Percentiles rank a stretch among this genome's conserved stretches.
These are phyloP conservation scores for Sebastes cheni DNA, from an alignment of 2,797 vertebrate genomes.

Conservation along the genomic window DNA sequence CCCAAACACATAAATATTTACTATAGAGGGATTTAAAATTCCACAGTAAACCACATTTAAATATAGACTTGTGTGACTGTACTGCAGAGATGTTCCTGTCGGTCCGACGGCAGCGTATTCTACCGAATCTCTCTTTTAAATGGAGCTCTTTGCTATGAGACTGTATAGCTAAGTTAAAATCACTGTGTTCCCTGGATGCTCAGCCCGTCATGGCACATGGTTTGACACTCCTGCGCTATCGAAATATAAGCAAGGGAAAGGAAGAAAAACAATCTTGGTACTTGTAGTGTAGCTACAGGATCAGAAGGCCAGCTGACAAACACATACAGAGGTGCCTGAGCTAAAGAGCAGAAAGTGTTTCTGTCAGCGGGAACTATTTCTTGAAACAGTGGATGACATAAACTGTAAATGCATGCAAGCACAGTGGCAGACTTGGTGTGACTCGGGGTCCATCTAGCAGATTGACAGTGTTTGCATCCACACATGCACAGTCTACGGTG, in stretches of 20 bases:
- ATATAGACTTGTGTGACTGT: background rate
- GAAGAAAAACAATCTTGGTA: background rate
- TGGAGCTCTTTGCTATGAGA: background rate
- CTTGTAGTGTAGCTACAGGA: background rate
- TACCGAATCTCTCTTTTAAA: background rate
- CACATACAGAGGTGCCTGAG: background rate
- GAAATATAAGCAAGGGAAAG: slow-evolving; percentile 1
- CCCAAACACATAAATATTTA: background rate
- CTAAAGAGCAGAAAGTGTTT: slow-evolving; percentile 4
- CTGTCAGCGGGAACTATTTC: slow-evolving; percentile 2
- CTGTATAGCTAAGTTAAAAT: background rate
- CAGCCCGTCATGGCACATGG: slow-evolving; percentile 4
- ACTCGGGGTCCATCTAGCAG: background rate
- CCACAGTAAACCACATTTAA: background rate
- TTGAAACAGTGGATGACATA: slow-evolving; percentile 2
- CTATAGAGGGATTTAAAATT: background rate
- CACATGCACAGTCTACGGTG: slow-evolving; percentile 16
- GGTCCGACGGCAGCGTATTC: background rate
- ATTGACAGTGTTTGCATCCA: slow-evolving; percentile 27
- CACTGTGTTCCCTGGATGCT: background rate
- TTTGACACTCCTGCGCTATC: slow-evolving; percentile 27
- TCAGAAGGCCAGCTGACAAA: slow-evolving; percentile 12
- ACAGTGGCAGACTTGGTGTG: slow-evolving; percentile 3
- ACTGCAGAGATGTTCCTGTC: background rate
- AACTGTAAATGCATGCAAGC: slow-evolving; percentile 18